Percentiles rank a stretch among this genome's conserved stretches.
Conservation (phyloP, 2,797 vertebrate species). For the Salmo trutta region DNA sequence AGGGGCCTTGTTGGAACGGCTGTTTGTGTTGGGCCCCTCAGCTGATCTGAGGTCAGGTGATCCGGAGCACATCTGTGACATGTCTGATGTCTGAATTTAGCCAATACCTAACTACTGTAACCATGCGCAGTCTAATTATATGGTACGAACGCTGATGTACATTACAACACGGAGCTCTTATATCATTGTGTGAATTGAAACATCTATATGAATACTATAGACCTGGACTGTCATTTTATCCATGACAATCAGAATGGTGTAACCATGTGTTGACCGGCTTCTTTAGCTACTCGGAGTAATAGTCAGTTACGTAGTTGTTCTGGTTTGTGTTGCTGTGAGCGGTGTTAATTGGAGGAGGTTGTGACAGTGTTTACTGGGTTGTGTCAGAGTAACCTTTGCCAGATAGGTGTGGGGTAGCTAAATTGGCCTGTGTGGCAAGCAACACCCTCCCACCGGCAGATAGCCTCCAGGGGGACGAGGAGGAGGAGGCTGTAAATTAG, state of each 20-base stretch:
- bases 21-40: slow-evolving; percentile 6
- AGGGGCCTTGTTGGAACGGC: slow-evolving; percentile 20
- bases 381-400: no score
- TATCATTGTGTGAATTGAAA: neutral
- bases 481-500: neutral
- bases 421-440: slow-evolving; percentile 33
- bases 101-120: neutral
- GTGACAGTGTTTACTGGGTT: slow-evolving; percentile 46
- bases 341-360: slow-evolving; percentile 48
- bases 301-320: neutral
- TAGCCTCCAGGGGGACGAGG: neutral
- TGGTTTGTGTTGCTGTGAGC: slow-evolving; percentile 5
- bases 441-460: neutral
- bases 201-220: no score
- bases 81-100: neutral
- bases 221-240: no score
- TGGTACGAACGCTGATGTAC: no score
- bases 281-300: neutral
- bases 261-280: neutral
- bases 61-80: neutral
- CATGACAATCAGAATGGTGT: neutral
- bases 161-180: neutral
- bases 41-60: slow-evolving; percentile 40
- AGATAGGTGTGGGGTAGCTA: slow-evolving; percentile 6
- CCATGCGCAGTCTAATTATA: neutral